Conservation (phyloP, 1,140 invertebrate genomes). For the Drosophila hydei region DNA sequence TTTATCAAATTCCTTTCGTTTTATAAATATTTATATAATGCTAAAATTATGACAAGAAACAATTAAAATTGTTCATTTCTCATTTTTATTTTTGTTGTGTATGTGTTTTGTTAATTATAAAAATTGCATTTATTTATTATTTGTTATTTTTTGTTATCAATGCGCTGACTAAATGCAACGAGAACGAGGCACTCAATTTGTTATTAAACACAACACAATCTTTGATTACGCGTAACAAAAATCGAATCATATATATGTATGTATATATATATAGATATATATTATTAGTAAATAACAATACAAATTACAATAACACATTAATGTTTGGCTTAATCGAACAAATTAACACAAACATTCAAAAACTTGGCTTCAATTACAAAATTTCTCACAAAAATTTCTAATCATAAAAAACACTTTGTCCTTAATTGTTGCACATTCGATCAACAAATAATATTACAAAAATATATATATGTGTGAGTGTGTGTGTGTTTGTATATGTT, state of each 20-base stretch:
- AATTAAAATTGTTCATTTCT: constrained; percentile 20
- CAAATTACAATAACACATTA: constrained; percentile 83
- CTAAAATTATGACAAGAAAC: constrained; percentile 32
- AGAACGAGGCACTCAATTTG: constrained; percentile 78
- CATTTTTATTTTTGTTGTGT: constrained; percentile 26
- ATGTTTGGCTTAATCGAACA: constrained; percentile 75
- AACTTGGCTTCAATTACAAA: constrained; percentile 61
- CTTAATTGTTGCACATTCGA: constrained; percentile 64
- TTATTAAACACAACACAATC: constrained; percentile 55
- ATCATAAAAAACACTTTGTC: constrained; percentile 54
- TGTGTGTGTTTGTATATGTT: constrained; percentile 31
- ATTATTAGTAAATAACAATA: constrained; percentile 82
- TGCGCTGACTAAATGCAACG: constrained; percentile 55
- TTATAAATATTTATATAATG: constrained; percentile 27
- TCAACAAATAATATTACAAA: constrained; percentile 79
- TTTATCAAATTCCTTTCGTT: constrained; percentile 33
- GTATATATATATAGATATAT: constrained; percentile 46
- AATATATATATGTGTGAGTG: constrained; percentile 57
- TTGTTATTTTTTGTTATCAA: constrained; percentile 54
- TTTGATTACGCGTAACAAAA: constrained; percentile 52
- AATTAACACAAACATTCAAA: constrained; percentile 59
- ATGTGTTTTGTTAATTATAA: not conserved
- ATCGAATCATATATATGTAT: constrained; percentile 56
- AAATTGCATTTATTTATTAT: constrained; percentile 3
- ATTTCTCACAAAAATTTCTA: constrained; percentile 47